Evolutionary conservation across 2,113 vertebrate species (phyloP), one percentile per base, ranked within the genome.

Genomic region (Chamaea fasciata): DNA sequence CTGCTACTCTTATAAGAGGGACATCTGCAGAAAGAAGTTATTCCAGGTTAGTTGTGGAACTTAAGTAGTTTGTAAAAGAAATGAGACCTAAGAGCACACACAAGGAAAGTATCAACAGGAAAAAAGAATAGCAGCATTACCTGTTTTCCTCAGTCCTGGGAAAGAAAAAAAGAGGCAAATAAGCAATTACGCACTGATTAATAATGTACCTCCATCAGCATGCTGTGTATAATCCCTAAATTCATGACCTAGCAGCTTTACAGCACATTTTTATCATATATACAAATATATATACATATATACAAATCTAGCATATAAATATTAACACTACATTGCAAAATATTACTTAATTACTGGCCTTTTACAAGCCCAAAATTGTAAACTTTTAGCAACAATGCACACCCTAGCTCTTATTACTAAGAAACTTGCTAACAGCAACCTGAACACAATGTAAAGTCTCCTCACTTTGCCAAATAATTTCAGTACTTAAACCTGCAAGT

Each of bases 31-130:
- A 77, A 46, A 80, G 10, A 69, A 74, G 35, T 50, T 46, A 44
- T 50, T 77, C 55, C 64, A 37, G 4, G 1, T 4, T 4, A 44
- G 22, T 20, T 83, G 28, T 0, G 0, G 1, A 65, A 49, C 3
- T 42, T 57, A 15, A 11, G 21, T 42, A 33, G 4, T 28, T 37
- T 30, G 11, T 59, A 42, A 42, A 81, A 65, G 39, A 76, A 81
- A 41, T 47, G 9, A 70, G 23, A 77, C 15, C 7, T 35, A 46
- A n/a, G 15, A 86, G 22, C 22, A 27, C 18, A 23, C 0, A 0
- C 41, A 62, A 55, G 31, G 12, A 63, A 74, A 42, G 26, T 49
- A 70, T 46, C 10, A 11, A 46, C 10, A 57, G 28, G 7, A 53
- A 22, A 30, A 86, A 44, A 60, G 13, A 73, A 52, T 39, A 14